Conservation (phyloP, 2,113 vertebrate genomes). For the Piaya cayana region DNA sequence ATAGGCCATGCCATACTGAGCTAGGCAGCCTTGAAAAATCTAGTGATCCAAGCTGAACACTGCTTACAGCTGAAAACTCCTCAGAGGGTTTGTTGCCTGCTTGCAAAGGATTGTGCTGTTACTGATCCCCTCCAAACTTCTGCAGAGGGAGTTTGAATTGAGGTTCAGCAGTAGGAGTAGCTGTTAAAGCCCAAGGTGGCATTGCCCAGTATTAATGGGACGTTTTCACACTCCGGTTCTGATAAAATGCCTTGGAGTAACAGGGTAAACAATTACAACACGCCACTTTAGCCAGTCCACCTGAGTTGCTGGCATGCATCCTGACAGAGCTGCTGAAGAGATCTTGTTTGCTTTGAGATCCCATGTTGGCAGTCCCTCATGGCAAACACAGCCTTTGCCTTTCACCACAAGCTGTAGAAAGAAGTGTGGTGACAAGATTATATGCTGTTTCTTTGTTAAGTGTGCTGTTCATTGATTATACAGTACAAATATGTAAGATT, state of each 20-base stretch:
- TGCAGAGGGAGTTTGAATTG: neutral
- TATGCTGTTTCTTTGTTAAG: neutral
- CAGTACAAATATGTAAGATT: neutral
- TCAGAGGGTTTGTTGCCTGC: neutral
- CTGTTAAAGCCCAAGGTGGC: neutral
- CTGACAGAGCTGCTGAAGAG: neutral
- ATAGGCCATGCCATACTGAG: neutral
- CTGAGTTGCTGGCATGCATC: neutral
- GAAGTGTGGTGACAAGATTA: neutral
- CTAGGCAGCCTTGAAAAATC: neutral
- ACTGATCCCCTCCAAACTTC: neutral
- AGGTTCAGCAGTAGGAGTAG: neutral
- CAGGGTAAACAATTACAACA: neutral
- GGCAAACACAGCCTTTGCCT: rapidly evolving
- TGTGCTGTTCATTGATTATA: neutral
- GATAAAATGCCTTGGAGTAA: neutral
- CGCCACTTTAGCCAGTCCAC: neutral
- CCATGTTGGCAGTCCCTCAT: rapidly evolving
- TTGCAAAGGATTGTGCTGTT: neutral
- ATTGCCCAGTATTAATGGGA: neutral
- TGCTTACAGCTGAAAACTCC: neutral
- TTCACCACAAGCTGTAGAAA: neutral
- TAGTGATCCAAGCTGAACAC: neutral
- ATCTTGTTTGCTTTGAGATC: neutral
- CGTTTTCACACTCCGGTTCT: neutral